These are phyloP conservation scores for Poecilia velifera DNA, from an alignment of 2,797 vertebrate genomes.

Conservation along the genomic window DNA sequence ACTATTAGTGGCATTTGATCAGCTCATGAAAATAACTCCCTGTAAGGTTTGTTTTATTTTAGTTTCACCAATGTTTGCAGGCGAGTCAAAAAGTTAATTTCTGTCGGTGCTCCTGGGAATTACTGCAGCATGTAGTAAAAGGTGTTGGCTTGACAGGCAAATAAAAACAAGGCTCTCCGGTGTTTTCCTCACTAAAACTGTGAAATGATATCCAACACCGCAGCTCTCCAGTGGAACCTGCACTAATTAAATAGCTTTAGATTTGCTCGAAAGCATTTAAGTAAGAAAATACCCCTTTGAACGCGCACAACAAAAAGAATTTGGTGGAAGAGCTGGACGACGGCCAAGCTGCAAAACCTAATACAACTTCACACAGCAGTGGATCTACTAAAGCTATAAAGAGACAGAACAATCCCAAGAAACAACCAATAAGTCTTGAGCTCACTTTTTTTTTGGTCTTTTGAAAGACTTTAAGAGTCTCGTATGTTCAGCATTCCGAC, in stretches of 20 bases:
- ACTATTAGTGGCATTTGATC: background rate
- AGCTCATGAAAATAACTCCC: slow-evolving; percentile 2
- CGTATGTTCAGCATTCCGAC: background rate
- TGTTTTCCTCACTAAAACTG: slow-evolving; percentile 30
- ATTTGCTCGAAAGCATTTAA: slow-evolving; percentile 37
- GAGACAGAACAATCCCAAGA: background rate
- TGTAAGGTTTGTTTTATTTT: slow-evolving; percentile 2
- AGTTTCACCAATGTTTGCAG: slow-evolving; percentile 21
- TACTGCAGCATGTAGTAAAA: slow-evolving; percentile 23
- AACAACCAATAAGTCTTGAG: background rate
- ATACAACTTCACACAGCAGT: background rate
- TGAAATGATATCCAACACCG: slow-evolving; percentile 35
- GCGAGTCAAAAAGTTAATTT: slow-evolving; percentile 38
- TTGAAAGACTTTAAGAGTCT: background rate
- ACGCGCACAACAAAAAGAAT: slow-evolving; percentile 13
- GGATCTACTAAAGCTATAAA: background rate
- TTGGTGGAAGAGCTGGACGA: slow-evolving; percentile 14
- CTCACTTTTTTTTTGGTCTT: background rate
- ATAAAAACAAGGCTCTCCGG: slow-evolving; percentile 32
- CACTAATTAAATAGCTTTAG: slow-evolving; percentile 51
- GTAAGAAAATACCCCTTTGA: slow-evolving; percentile 18
- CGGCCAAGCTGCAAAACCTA: background rate
- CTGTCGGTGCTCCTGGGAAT: slow-evolving; percentile 32
- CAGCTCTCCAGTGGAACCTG: slow-evolving; percentile 38
- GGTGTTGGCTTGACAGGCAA: slow-evolving; percentile 31